Conservation (phyloP, 2,113 vertebrate species). For the Malurus melanocephalus region DNA sequence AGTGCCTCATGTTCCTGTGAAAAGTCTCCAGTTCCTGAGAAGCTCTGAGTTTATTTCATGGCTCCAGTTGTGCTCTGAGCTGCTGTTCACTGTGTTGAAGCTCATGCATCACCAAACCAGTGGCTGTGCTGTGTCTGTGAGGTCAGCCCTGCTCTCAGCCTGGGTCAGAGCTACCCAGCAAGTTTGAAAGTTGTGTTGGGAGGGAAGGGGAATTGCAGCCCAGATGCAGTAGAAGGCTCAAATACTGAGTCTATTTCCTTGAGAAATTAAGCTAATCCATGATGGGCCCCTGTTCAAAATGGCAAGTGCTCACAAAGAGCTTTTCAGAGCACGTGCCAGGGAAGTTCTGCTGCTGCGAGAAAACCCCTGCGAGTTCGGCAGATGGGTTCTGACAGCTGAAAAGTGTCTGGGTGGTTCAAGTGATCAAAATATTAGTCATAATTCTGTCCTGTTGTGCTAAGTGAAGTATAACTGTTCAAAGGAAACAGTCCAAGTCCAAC, state of each 20-base stretch:
- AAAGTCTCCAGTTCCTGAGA: neutral
- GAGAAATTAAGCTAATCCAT: neutral
- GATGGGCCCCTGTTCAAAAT: neutral
- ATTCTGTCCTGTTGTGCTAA: neutral
- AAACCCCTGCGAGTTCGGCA: neutral
- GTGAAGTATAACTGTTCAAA: neutral
- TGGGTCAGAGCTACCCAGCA: neutral
- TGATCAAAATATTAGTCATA: neutral
- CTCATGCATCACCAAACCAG: neutral
- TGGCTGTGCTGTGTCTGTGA: neutral
- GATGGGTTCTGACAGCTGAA: neutral
- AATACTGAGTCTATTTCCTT: neutral
- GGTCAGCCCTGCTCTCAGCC: neutral
- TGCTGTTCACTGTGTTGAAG: accelerated
- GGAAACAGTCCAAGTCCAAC: neutral
- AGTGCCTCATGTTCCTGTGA: neutral
- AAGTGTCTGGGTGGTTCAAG: neutral
- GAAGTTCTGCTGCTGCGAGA: neutral
- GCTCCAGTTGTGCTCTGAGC: neutral
- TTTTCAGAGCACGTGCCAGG: neutral
- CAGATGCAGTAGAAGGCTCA: neutral
- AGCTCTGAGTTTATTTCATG: neutral
- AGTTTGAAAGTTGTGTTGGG: neutral
- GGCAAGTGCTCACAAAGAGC: neutral
- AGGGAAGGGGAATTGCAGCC: neutral